Conservation (phyloP, 2,797 vertebrate species). For the Leuciscus waleckii region DNA sequence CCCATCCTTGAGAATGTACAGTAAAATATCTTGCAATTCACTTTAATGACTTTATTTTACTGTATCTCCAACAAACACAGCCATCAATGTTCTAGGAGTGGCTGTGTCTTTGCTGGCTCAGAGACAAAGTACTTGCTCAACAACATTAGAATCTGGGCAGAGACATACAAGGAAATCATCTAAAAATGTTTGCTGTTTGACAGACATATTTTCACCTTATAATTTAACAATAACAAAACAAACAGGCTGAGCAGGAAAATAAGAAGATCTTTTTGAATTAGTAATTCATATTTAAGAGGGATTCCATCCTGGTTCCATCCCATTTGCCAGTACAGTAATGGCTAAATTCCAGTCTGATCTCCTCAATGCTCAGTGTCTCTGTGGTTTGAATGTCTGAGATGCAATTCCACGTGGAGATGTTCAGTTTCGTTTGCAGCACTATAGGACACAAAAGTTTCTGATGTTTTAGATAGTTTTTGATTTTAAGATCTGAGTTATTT, state of each 20-base stretch:
- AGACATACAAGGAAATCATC: background rate
- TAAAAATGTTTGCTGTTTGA: background rate
- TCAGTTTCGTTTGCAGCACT: conserved; percentile 76
- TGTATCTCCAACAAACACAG: conserved; percentile 24
- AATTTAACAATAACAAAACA: background rate
- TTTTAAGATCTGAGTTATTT: background rate
- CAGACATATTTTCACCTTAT: background rate
- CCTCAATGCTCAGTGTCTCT: conserved; percentile 5
- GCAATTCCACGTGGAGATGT: conserved; percentile 2
- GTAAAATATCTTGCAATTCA: conserved; percentile 43
- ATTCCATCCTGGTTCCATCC: background rate
- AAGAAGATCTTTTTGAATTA: conserved; percentile 8
- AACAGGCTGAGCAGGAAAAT: background rate
- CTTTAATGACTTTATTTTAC: conserved; percentile 58
- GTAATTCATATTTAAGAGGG: background rate
- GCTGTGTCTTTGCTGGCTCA: conserved; percentile 51
- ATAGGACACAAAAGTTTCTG: conserved; percentile 39
- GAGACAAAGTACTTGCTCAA: conserved; percentile 71
- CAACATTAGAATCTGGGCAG: background rate
- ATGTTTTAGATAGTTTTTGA: background rate
- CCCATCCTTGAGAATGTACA: conserved; percentile 41
- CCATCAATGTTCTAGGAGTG: conserved; percentile 23
- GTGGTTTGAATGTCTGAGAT: conserved; percentile 7
- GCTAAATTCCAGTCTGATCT: conserved; percentile 15
- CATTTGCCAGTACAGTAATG: conserved; percentile 5